A percentile compares a stretch with the other conserved stretches of the same genome.
Conservation (phyloP, 2,113 vertebrate species). For the Ailuropoda melanoleuca region DNA sequence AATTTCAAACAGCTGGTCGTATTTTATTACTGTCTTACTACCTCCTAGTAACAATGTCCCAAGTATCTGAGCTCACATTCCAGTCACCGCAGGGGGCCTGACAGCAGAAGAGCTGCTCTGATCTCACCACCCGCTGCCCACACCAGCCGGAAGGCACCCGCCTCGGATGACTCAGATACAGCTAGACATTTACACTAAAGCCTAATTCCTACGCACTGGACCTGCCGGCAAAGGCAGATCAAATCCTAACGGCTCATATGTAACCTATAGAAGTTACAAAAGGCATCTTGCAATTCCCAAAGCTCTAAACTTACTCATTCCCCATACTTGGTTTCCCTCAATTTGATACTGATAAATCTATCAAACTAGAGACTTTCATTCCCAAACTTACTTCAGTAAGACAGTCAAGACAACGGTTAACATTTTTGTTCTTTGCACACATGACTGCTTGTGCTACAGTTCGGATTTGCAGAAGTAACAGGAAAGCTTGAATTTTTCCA, state of each 20-base stretch:
- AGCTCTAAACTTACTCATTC: constrained; percentile 13
- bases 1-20: background rate
- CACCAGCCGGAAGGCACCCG: background rate
- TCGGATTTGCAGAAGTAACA: constrained; percentile 18
- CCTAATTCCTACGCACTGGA: background rate
- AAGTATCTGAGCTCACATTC: background rate
- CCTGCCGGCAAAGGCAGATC: background rate
- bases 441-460: background rate
- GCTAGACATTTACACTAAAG: background rate
- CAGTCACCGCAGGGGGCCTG: background rate
- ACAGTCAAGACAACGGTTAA: background rate
- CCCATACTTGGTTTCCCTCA: constrained; percentile 2
- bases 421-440: background rate
- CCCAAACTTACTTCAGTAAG: background rate
- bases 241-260: background rate
- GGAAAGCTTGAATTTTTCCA: background rate
- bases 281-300: background rate
- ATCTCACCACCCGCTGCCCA: background rate
- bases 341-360: constrained; percentile 42
- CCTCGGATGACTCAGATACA: background rate
- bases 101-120: background rate
- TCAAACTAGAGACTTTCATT: constrained; percentile 9
- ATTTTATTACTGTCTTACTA: constrained; percentile 16
- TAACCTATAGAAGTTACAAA: constrained; percentile 18
- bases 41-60: constrained; percentile 29